Evolutionary conservation across 1,140 invertebrate species (phyloP), one percentile per base, ranked within the genome.

Genomic region (Brachionus rubens): DNA sequence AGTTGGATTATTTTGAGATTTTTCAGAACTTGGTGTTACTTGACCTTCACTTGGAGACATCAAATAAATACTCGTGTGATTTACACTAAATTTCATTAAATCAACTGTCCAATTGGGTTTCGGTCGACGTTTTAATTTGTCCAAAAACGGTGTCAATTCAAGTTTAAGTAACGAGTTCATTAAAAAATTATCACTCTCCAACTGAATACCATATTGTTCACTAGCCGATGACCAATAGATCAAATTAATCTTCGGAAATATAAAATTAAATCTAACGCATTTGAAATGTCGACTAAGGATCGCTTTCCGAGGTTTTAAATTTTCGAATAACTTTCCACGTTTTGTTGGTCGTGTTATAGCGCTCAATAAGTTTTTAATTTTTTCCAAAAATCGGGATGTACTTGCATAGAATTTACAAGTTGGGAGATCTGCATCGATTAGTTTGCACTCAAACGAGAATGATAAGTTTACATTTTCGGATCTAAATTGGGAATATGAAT

Each of bases 151-250:
- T 56, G 90, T 88, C 1, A 96, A 85, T 0, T 89, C 86, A 46
- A 96, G 85, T 62, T 88, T 89, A 82, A 83, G 80, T 56, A 81
- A 79, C 26, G 79, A 62, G 28, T 80, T 79, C 30, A 85, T 78
- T 40, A 80, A 79, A 47, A 93, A 93, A 19, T 91, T 87, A 14
- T 91, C 91, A 0, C 93, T 92, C n/a, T 90, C 88, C 40, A 98
- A 87, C 81, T 97, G 91, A 75, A 95, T 91, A 0, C 96, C 96
- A 78, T 92, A 89, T 80, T 96, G 93, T 88, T 94, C 92, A 0
- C 93, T 92, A 81, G 94, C 96, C 0, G 95, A 98, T 89, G 96
- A 95, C 95, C 95, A 98, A 85, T 99, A 98, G 80, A 91, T 92
- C 10, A 98, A 91, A 84, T 94, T 91, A 79, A 97, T 77, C 91